These are phyloP conservation scores for Tetramorium alpestre DNA, from an alignment of 1,140 invertebrate species.

Conservation along the genomic window DNA sequence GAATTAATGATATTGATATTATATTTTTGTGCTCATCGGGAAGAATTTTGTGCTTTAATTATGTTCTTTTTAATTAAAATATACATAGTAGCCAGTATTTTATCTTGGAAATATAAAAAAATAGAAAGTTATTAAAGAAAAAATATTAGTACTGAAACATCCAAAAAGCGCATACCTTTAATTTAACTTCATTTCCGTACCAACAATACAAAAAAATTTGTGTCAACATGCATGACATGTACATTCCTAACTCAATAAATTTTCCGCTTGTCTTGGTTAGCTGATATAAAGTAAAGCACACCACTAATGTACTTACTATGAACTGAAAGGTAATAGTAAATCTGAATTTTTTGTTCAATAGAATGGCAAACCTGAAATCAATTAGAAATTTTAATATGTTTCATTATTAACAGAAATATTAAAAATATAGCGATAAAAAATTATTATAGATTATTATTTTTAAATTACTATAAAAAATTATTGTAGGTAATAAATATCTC, in stretches of 20 bases:
- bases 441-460: not conserved
- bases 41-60: not conserved
- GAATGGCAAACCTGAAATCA: conserved; percentile 48
- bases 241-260: conserved; percentile 57
- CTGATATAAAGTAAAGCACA: conserved; percentile 62
- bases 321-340: conserved; percentile 65
- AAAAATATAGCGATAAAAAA: not conserved
- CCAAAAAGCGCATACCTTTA: conserved; percentile 22
- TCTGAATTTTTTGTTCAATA: conserved; percentile 59
- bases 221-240: conserved; percentile 46
- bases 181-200: conserved; percentile 86
- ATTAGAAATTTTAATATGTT: conserved; percentile 11
- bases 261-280: conserved; percentile 79
- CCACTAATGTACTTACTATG: conserved; percentile 29
- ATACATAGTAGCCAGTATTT: not conserved
- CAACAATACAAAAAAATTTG: conserved; percentile 86
- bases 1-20: not conserved
- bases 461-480: no score
- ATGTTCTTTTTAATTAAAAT: not conserved
- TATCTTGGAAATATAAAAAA: not conserved
- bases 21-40: not conserved
- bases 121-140: not conserved
- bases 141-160: not conserved
- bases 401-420: not conserved
- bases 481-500: not conserved